These are phyloP conservation scores for Ifrita kowaldi DNA, from an alignment of 2,113 vertebrate genomes.

Conservation along the genomic window DNA sequence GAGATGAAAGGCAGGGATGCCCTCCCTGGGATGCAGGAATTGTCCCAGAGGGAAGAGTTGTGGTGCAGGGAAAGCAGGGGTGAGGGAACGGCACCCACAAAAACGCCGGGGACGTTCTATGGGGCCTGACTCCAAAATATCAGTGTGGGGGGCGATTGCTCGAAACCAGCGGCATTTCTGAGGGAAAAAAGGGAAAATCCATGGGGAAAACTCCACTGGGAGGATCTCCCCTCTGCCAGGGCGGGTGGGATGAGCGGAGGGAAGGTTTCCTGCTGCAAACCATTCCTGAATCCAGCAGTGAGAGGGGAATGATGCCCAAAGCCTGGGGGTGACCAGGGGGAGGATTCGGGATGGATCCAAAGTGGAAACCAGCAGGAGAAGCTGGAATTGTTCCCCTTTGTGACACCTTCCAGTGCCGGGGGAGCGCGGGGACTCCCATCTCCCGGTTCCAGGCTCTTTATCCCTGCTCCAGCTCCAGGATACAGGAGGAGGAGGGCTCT, in stretches of 20 bases:
- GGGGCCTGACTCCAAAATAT: not conserved
- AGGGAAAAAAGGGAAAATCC: not conserved
- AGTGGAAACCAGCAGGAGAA: not conserved
- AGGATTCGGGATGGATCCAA: not conserved
- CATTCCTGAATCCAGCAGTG: not conserved
- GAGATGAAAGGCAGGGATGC: slow-evolving; percentile 4
- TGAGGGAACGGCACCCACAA: not conserved
- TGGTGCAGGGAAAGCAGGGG: not conserved
- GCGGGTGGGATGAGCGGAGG: rapidly evolving
- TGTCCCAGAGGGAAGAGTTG: not conserved
- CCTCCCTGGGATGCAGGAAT: not conserved
- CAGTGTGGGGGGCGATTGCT: not conserved
- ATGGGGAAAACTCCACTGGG: not conserved
- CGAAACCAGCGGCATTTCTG: rapidly evolving
- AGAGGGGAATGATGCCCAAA: not conserved
- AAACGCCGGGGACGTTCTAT: not conserved
- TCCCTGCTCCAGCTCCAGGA: not conserved
- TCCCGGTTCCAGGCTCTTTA: not conserved
- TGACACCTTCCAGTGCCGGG: not conserved
- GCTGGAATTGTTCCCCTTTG: not conserved
- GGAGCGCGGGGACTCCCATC: not conserved
- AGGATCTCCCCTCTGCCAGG: not conserved
- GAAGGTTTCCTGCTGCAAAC: not conserved
- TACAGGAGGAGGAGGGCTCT: not conserved
- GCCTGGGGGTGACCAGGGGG: too few species aligned